Evolutionary conservation across 2,797 vertebrate genomes (phyloP), one percentile per base, ranked within the genome.

Genomic region (Varecia variegata): DNA sequence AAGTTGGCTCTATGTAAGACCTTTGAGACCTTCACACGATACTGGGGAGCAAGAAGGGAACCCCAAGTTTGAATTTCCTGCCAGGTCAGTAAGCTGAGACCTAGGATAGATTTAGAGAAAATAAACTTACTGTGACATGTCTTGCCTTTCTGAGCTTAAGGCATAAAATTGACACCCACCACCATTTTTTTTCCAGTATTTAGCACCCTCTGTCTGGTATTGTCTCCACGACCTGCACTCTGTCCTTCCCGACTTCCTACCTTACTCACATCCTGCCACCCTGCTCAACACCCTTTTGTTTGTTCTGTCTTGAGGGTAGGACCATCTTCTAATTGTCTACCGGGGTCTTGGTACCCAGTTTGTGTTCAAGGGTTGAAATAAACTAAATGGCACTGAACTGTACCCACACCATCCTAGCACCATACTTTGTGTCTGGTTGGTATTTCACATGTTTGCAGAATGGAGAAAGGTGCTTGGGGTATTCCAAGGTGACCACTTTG

Each of bases 101-200:
- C 15, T 50, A 17, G 43, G 58, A 47, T 56, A 87, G 65, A 83
- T 91, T 89, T 76, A 90, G 65, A 89, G 89, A 38, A 76, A 93
- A 85, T 56, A 89, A 85, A 90, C 43, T 68, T 35, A 35, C 43
- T 68, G 81, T 76, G 45, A 18, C 14, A 38, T 21, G 68, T 85
- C 58, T 77, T 91, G 79, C 60, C 68, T 94, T 96, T 89, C 83
- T 52, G 65, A 86, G 58, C 38, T 84, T 82, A 80, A 58, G 73
- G 21, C 50, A 45, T 43, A 74, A 45, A 74, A 68, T 7, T 25
- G 47, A 62, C 21, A 23, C 35, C 25, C n/a, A n/a, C 1, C 7
- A 13, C 32, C 9, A 45, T 43, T 62, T 91, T 40, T 40, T 65
- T 91, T 45, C 4, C 6, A 38, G 70, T 17, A 45, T 50, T 80